Evolutionary conservation across 2,888 invertebrate species (phyloP).

Genomic region (Drosophila pegasa): DNA sequence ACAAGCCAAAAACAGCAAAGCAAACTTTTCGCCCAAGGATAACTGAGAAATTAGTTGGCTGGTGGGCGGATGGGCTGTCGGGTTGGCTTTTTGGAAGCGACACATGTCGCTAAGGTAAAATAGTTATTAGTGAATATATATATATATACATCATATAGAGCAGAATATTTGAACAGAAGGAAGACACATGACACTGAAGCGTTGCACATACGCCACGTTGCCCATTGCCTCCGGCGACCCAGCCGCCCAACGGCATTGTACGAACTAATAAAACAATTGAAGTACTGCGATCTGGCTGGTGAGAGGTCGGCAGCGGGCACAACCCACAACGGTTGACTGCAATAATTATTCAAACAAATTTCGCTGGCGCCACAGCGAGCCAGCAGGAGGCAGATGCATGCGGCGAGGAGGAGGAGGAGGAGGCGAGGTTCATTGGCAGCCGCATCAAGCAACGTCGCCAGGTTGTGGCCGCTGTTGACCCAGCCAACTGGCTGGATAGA

Average conservation of each 20-base stretch:
- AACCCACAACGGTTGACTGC: constrained; percentile 64
- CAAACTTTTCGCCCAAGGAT: constrained; percentile 62
- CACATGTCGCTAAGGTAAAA: constrained; percentile 79
- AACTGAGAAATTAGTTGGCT: constrained; percentile 47
- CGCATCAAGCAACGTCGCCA: constrained; percentile 37
- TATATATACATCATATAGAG: constrained; percentile 24
- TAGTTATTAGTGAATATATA: constrained; percentile 69
- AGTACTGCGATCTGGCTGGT: constrained; percentile 31
- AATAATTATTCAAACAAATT: constrained; percentile 76
- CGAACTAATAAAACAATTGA: constrained; percentile 74
- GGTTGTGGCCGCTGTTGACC: constrained; percentile 52
- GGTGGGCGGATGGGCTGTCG: constrained; percentile 1
- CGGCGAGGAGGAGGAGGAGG: neutral
- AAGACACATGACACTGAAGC: constrained; percentile 54
- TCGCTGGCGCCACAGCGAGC: constrained; percentile 59
- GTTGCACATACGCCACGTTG: constrained; percentile 47
- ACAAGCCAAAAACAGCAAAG: constrained; percentile 56
- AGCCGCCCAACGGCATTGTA: constrained; percentile 45
- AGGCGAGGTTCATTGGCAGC: constrained; percentile 44
- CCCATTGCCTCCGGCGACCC: neutral
- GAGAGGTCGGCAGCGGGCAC: constrained; percentile 18
- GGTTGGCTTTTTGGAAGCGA: constrained; percentile 29
- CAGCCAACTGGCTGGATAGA: constrained; percentile 58
- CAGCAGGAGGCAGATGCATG: constrained; percentile 18
- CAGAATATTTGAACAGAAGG: constrained; percentile 59